These are phyloP conservation scores for Eptatretus burgeri DNA, from an alignment of 2,113 vertebrate species.

Conservation along the genomic window DNA sequence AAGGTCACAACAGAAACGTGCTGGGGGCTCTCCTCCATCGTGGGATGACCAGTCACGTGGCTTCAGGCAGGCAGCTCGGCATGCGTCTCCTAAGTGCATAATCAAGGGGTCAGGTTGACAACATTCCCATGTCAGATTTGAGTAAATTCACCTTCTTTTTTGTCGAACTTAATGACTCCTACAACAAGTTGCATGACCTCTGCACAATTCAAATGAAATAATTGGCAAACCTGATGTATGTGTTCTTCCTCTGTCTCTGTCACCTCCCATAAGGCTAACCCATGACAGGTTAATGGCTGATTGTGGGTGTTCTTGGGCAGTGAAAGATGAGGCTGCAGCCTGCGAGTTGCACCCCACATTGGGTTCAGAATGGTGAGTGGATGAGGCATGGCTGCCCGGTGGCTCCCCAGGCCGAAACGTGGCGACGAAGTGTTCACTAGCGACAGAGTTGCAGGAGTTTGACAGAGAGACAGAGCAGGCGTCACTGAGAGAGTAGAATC, in stretches of 20 bases:
- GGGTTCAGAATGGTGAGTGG: slow-evolving; percentile 9
- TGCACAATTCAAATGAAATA: too few species aligned
- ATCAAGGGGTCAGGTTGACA: too few species aligned
- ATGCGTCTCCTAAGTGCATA: too few species aligned
- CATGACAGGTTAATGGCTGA: neutral
- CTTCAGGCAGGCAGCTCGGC: too few species aligned
- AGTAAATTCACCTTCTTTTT: too few species aligned
- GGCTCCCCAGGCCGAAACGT: slow-evolving; percentile 16
- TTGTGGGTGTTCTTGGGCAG: neutral
- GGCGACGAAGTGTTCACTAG: slow-evolving; percentile 13
- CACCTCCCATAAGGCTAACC: slow-evolving; percentile 13
- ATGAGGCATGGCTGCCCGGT: slow-evolving; percentile 7
- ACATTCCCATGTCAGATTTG: too few species aligned
- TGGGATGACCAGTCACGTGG: too few species aligned
- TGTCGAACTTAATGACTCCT: too few species aligned
- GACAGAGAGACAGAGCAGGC: slow-evolving; percentile 22
- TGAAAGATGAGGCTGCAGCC: neutral
- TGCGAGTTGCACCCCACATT: slow-evolving; percentile 11
- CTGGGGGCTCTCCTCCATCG: slow-evolving; percentile 14
- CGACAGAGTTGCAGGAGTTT: slow-evolving; percentile 32
- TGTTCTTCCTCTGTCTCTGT: slow-evolving; percentile 8
- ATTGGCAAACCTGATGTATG: too few species aligned
- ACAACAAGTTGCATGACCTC: too few species aligned
- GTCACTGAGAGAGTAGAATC: slow-evolving; percentile 37
- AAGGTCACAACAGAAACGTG: slow-evolving; percentile 24